These are phyloP conservation scores for Cynaeus angustus DNA, from an alignment of 2,888 invertebrate species.

Conservation along the genomic window DNA sequence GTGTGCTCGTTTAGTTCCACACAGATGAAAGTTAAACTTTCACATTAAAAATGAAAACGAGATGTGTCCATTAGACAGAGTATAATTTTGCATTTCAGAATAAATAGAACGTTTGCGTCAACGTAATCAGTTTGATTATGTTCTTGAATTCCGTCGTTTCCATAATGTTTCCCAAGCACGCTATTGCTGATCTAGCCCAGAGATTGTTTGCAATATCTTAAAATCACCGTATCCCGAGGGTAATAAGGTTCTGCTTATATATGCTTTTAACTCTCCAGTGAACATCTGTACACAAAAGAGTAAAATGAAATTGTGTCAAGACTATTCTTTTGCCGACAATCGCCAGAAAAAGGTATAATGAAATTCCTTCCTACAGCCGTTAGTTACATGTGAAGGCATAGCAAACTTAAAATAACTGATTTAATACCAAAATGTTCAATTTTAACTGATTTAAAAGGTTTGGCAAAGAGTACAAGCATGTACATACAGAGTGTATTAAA, in stretches of 20 bases:
- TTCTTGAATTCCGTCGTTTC: constrained; percentile 50
- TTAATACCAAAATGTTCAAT: constrained; percentile 50
- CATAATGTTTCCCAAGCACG: constrained; percentile 50
- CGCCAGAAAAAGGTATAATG: constrained; percentile 14
- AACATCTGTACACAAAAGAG: constrained; percentile 44
- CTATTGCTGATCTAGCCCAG: constrained; percentile 51
- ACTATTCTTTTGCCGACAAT: constrained; percentile 37
- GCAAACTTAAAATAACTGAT: constrained; percentile 23
- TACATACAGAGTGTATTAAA: too few relatives aligned
- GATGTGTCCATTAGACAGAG: constrained; percentile 6
- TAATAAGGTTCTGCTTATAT: constrained; percentile 53
- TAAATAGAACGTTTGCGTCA: constrained; percentile 49
- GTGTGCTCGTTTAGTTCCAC: too few relatives aligned
- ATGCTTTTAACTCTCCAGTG: constrained; percentile 51
- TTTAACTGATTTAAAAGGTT: too few relatives aligned
- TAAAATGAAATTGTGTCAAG: constrained; percentile 42
- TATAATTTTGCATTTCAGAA: constrained; percentile 38
- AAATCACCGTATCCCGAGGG: constrained; percentile 53
- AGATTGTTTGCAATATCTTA: constrained; percentile 56
- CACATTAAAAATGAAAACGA: too few relatives aligned
- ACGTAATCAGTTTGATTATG: constrained; percentile 48
- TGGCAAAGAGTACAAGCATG: too few relatives aligned
- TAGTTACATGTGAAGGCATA: too few relatives aligned
- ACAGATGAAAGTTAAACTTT: too few relatives aligned
- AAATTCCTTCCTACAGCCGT: constrained; percentile 15